Evolutionary conservation across 2,797 vertebrate genomes (phyloP).

Genomic region (Macrochelys suwanniensis): DNA sequence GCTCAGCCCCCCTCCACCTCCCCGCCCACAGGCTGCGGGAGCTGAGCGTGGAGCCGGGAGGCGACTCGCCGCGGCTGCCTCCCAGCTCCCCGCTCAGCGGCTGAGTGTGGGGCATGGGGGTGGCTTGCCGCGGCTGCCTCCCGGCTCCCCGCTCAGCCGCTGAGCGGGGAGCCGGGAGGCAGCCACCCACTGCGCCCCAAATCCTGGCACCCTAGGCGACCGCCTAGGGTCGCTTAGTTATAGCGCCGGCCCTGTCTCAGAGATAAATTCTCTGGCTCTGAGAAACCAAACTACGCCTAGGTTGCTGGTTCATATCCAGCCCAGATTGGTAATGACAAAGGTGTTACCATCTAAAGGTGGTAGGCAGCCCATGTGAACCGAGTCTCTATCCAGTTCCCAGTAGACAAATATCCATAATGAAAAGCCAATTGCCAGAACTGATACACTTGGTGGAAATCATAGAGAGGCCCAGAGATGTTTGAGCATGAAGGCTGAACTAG

Average conservation of each 20-base stretch:
- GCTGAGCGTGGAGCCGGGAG: too few species aligned
- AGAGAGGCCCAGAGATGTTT: accelerated
- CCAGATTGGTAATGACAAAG: neutral
- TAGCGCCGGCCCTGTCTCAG: neutral
- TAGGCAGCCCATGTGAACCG: neutral
- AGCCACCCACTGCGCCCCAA: too few species aligned
- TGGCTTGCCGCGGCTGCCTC: too few species aligned
- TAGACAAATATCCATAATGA: neutral
- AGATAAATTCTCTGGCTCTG: neutral
- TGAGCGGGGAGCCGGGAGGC: too few species aligned
- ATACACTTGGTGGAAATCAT: neutral
- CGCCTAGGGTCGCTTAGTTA: too few species aligned
- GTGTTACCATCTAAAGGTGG: neutral
- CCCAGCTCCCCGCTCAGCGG: too few species aligned
- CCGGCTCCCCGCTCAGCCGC: too few species aligned
- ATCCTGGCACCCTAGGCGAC: too few species aligned
- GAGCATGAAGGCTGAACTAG: neutral
- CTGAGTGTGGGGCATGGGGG: too few species aligned
- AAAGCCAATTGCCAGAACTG: neutral
- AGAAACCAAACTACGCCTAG: neutral
- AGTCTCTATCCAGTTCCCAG: neutral
- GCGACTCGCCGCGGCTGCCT: too few species aligned
- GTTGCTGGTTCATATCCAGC: neutral
- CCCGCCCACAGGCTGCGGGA: too few species aligned
- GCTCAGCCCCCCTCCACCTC: too few species aligned